Conservation (phyloP, 2,888 invertebrate genomes). For the Biston stratarius region DNA sequence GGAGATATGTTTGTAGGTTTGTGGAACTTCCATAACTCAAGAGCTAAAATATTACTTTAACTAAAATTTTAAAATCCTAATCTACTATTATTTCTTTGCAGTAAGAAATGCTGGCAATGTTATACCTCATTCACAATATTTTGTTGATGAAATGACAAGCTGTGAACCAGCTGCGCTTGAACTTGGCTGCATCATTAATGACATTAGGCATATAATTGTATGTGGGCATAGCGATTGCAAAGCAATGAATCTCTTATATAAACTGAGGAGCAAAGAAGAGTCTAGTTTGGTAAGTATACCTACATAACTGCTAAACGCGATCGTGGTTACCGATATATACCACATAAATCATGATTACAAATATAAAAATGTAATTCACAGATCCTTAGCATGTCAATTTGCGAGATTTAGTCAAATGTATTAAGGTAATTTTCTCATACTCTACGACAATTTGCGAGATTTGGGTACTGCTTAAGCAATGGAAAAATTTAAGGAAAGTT, state of each 20-base stretch:
- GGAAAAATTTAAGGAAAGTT: too few relatives aligned
- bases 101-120: conserved; percentile 99
- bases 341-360: too few relatives aligned
- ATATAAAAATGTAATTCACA: too few relatives aligned
- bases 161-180: conserved; percentile 98
- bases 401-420: too few relatives aligned
- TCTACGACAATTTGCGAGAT: too few relatives aligned
- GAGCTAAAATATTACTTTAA: neutral
- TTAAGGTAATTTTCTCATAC: too few relatives aligned
- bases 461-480: too few relatives aligned
- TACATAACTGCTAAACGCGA: neutral
- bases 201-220: conserved; percentile 96
- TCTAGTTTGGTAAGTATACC: conserved; percentile 77
- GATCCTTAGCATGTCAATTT: too few relatives aligned
- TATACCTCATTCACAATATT: conserved; percentile 96
- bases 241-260: conserved; percentile 97
- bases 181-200: conserved; percentile 96
- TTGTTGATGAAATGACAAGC: conserved; percentile 94
- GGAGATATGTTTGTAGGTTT: conserved; percentile 99
- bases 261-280: conserved; percentile 92
- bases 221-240: conserved; percentile 99
- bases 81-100: conserved; percentile 66
- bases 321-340: too few relatives aligned
- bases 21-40: conserved; percentile 50
- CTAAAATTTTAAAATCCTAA: neutral